Evolutionary conservation across 2,888 invertebrate genomes (phyloP).

Genomic region (Hydraecia micacea): DNA sequence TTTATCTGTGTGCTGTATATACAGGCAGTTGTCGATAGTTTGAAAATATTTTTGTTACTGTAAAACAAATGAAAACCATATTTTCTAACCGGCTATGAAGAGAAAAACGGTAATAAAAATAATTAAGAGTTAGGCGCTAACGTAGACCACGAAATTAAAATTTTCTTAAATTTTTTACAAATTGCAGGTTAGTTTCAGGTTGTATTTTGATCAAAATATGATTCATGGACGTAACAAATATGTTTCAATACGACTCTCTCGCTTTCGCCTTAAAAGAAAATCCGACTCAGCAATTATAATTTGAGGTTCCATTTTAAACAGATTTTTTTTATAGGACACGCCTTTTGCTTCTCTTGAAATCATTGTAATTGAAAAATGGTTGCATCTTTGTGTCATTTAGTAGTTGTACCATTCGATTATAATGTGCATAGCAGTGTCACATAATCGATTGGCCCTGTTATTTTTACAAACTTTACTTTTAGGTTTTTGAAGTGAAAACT

Average conservation of each 20-base stretch:
- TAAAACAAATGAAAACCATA: not conserved
- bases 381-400: not conserved
- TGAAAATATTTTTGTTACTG: not conserved
- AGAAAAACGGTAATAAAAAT: not conserved
- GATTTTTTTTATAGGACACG: too few relatives aligned
- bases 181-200: not conserved
- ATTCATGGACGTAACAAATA: not conserved
- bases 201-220: not conserved
- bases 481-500: not conserved
- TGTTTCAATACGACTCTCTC: not conserved
- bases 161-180: not conserved
- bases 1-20: constrained; percentile 76
- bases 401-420: too few relatives aligned
- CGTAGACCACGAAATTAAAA: not conserved
- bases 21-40: constrained; percentile 63
- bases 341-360: not conserved
- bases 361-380: not conserved
- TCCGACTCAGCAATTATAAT: not conserved
- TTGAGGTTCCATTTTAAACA: too few relatives aligned
- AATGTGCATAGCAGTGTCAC: not conserved
- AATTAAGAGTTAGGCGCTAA: not conserved
- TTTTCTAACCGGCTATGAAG: not conserved
- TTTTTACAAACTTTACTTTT: not conserved
- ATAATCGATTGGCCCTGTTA: not conserved
- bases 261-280: not conserved